Evolutionary conservation across 1,140 invertebrate genomes (phyloP), one percentile per base, ranked within the genome.

Genomic region (Drosophila biarmipes): DNA sequence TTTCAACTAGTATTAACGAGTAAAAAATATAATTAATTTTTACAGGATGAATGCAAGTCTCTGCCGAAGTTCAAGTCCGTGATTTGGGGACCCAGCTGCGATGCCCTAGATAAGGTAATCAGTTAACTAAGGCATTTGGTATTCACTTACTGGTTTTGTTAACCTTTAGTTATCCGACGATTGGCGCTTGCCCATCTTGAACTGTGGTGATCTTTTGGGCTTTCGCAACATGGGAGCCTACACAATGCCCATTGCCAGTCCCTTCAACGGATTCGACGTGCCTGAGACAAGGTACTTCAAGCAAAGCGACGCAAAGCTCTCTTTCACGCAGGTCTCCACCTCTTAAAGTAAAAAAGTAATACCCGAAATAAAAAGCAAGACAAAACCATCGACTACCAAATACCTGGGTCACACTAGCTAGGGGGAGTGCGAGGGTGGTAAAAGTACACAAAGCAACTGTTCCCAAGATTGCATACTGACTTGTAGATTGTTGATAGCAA

Each of bases 21-120:
- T 24, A 24, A 24, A 24, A 1, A 24, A 6, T n/a, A 15, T 40
- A 19, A 43, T 43, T 3, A 11, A 19, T 19, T 34, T 40, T 52
- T 7, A 24, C n/a, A 89, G 67, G 56, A 87, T 15, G 40, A 63
- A 0, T 45, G 58, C 6, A 51, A 59, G 2, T 19, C 43, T 35
- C 55, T 89, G 37, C 81, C 85, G 4, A 80, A 75, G 15, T 86
- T 86, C n/a, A 91, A 91, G 31, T 81, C 81, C 63, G 95, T 96
- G 52, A 94, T 99, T 58, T 99, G 98, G 98, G 98, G 98, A 54
- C 98, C 98, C 40, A 98, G 98, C 27, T 99, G 98, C 91, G 98
- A 99, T 93, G 96, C 96, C n/a, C 92, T 99, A 58, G 98, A 99
- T 93, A 95, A 96, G 91, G 96, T 99, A 34, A 15, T 11, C 49